phyloP scores from a whole-genome alignment of 2,113 vertebrate species.

The Gobiocypris rarus region DNA sequence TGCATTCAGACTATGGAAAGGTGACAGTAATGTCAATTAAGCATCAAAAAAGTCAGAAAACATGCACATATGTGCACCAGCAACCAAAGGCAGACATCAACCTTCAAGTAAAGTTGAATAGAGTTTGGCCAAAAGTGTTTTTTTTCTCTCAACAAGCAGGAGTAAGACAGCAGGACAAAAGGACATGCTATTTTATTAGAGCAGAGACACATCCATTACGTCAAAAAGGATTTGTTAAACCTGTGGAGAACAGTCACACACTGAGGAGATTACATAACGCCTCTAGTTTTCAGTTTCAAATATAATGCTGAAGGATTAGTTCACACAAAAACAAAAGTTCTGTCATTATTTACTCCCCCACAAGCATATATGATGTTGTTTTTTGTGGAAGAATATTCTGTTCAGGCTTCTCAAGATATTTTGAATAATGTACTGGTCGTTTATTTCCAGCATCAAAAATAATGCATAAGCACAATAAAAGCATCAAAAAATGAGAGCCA shows the following conservation, averaged over 20 bases:
- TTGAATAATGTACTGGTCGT: neutral
- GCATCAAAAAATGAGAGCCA: too few relatives aligned
- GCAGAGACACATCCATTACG: conserved; percentile 9
- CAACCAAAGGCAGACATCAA: neutral
- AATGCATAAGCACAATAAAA: too few relatives aligned
- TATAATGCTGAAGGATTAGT: neutral
- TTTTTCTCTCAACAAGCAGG: neutral
- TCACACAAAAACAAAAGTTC: neutral
- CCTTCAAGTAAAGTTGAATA: neutral
- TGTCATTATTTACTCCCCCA: neutral
- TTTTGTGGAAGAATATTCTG: neutral
- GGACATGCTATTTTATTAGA: conserved; percentile 10
- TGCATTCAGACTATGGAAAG: conserved; percentile 6
- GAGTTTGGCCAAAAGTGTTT: neutral
- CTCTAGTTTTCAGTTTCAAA: neutral
- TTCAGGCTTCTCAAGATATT: neutral
- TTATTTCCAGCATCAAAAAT: too few relatives aligned
- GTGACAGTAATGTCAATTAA: neutral
- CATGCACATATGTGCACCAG: neutral
- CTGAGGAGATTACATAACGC: conserved; percentile 24
- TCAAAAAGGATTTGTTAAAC: conserved; percentile 21
- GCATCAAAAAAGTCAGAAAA: conserved; percentile 12
- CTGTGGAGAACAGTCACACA: conserved; percentile 1
- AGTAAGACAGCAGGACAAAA: conserved; percentile 9
- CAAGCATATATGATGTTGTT: neutral